Evolutionary conservation across 2,888 invertebrate genomes (phyloP).

Genomic region (Atethmia centrago): DNA sequence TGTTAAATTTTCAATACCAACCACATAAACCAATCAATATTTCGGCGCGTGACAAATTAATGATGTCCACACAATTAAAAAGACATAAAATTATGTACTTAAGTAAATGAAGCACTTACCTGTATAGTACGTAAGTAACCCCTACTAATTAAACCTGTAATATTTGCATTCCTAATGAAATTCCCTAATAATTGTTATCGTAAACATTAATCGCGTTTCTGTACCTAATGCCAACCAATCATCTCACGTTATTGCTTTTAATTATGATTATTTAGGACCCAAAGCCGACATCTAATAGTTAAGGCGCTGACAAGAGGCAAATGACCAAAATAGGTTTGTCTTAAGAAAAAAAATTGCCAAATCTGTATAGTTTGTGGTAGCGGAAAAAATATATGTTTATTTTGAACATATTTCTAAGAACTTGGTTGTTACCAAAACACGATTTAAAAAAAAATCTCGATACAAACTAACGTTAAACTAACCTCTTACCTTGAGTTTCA

Average conservation of each 20-base stretch:
- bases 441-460: no score
- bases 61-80: slow-evolving; percentile 18
- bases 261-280: slow-evolving; percentile 69
- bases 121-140: no score
- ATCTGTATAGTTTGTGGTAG: no score
- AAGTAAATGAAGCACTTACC: slow-evolving; percentile 36
- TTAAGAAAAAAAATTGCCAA: no score
- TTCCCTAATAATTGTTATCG: slow-evolving; percentile 74
- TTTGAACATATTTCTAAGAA: no score
- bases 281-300: slow-evolving; percentile 57
- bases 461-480: no score
- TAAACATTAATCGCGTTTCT: slow-evolving; percentile 73
- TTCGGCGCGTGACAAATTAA: slow-evolving; percentile 12
- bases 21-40: neutral
- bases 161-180: slow-evolving; percentile 79
- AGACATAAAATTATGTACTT: neutral
- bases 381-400: no score
- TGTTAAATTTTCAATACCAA: neutral
- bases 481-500: no score
- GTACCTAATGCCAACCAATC: slow-evolving; percentile 72
- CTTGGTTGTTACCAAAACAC: no score
- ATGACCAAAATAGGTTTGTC: no score
- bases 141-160: slow-evolving; percentile 23
- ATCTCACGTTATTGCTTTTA: slow-evolving; percentile 73
- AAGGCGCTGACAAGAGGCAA: no score